phyloP scores from a whole-genome alignment of 2,113 vertebrate species.

The Mirza zaza region DNA sequence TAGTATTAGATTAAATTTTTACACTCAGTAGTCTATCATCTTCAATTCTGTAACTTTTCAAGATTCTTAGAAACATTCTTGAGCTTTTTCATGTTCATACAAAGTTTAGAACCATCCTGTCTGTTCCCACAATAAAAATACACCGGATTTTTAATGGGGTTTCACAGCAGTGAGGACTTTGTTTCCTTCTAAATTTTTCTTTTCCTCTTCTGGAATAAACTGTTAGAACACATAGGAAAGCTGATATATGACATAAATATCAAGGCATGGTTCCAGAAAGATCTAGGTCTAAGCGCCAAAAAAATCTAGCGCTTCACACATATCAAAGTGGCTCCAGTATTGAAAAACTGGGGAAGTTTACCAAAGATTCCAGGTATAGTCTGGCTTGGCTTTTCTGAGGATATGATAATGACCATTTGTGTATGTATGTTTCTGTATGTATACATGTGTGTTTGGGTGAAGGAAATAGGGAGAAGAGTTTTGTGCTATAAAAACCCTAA shows the following conservation, averaged over 20 bases:
- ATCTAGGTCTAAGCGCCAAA: background rate
- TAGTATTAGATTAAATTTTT: background rate
- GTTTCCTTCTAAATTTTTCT: background rate
- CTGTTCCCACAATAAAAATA: background rate
- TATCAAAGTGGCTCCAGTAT: background rate
- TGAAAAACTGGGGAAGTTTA: background rate
- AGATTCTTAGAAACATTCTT: background rate
- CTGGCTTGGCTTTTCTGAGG: background rate
- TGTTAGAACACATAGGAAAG: background rate
- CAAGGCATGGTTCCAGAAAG: background rate
- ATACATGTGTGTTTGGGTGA: background rate
- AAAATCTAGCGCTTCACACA: rapidly evolving
- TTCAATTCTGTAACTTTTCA: background rate
- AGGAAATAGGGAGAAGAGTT: background rate
- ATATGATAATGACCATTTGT: too few species aligned
- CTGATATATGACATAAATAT: background rate
- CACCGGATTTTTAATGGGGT: background rate
- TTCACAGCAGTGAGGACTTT: background rate
- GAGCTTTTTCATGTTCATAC: background rate
- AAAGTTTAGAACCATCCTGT: background rate
- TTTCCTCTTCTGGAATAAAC: background rate
- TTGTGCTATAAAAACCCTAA: background rate
- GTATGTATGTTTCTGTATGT: background rate
- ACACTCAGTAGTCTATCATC: background rate
- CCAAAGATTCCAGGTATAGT: background rate